Base-by-base conservation (phyloP, 2,113 vertebrate species). In the Scolopax mira region DNA sequence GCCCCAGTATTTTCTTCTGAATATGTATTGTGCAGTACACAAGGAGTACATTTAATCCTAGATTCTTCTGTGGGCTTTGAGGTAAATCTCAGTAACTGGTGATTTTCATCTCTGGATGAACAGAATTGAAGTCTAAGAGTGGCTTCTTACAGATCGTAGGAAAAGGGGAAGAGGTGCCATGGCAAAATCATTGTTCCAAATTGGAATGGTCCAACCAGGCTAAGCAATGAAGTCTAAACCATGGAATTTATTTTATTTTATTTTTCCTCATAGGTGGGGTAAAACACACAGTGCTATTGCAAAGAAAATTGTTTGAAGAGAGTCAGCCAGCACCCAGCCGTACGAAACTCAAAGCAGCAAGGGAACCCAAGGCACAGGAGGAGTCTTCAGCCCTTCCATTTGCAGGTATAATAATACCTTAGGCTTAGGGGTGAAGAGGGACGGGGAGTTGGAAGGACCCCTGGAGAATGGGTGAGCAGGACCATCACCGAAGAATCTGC, bases 301-400 rank as follows among this genome's bases (percentile, higher is more conserved):
- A 98, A 80, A 98, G 96, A 87, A 93, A 57, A 30, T 13, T 93
- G 13, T 97, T 90, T 69, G 87, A 97, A 84, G 85, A 91, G 35
- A 67, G 60, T 55, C 74, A 77, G 21, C 89, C 96, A 42, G 91
- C 73, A 72, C 41, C 39, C 66, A 97, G 75, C 81, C 24, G 19
- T 83, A 55, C 67, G 46, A 90, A 31, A 67, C 55, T 60, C 16
- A 87, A 60, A 77, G 61, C 31, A 46, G 37, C 23, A 42, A 70
- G 83, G 54, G 11, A 61, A 61, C 22, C 48, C 57, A 46, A 44
- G 61, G 41, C 30, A 42, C 58, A 6, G 33, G 41, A 83, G 41
- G 41, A 82, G 25, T 11, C 15, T 41, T 44, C 78, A 78, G 17
- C 16, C 21, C 24, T 39, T 62, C 18, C 37, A 77, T 30, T 21